A percentile compares a stretch with the other conserved stretches of the same genome.
Conservation (phyloP, 35 echinoderm and acorn worm genomes). For the Diadema setosum region DNA sequence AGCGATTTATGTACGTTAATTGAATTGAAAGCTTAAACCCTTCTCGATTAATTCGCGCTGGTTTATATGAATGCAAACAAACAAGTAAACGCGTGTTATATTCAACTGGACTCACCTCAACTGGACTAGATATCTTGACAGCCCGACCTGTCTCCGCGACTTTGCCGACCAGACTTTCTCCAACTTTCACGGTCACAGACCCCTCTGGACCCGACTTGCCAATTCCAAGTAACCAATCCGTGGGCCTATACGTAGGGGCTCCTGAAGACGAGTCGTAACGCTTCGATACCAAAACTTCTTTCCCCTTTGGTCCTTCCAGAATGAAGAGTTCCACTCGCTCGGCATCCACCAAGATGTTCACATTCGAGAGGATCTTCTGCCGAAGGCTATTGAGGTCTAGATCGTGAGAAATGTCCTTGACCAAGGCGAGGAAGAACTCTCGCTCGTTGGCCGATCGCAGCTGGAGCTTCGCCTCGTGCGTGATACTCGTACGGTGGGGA, state of each 20-base stretch:
- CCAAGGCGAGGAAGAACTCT: constrained; percentile 91
- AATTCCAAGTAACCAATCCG: constrained; percentile 7
- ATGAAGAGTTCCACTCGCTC: constrained; percentile 55
- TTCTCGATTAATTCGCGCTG: no score
- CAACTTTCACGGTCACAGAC: constrained; percentile 26
- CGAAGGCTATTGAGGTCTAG: constrained; percentile 70
- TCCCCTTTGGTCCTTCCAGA: constrained; percentile 84
- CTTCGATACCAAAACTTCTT: constrained; percentile 56
- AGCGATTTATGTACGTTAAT: no score
- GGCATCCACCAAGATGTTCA: constrained; percentile 75
- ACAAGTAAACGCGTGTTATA: no score
- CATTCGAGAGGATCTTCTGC: constrained; percentile 76
- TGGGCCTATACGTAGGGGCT: background rate
- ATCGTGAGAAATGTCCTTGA: constrained; percentile 98
- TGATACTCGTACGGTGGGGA: constrained; percentile 79
- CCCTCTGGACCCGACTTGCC: constrained; percentile 18
- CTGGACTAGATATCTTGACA: constrained; percentile 47
- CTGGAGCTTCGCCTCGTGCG: constrained; percentile 76
- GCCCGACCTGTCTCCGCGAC: constrained; percentile 73
- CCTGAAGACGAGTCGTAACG: background rate
- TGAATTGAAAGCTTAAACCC: no score
- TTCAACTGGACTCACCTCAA: constrained; percentile 72
- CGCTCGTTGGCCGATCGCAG: constrained; percentile 80
- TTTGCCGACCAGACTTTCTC: constrained; percentile 71
- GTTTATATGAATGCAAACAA: no score